Conservation (phyloP, 2,113 vertebrate species). For the Mobula hypostoma region DNA sequence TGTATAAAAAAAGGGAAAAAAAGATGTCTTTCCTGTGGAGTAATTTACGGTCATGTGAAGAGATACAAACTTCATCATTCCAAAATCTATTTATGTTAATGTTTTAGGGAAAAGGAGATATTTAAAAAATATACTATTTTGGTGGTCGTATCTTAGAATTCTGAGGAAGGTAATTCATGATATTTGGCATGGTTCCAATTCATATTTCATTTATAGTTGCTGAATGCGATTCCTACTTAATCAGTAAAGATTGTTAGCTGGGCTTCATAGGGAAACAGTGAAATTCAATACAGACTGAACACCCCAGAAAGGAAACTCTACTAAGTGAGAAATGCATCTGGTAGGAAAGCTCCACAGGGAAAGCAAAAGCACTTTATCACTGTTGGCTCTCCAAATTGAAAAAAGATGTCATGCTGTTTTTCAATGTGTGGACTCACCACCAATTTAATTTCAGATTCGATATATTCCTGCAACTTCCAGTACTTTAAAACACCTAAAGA, state of each 20-base stretch:
- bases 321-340: conserved; percentile 1
- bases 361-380: conserved; percentile 28
- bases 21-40: not conserved
- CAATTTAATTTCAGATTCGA: not conserved
- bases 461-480: not conserved
- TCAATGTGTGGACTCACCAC: not conserved
- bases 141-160: not conserved
- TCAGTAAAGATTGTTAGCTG: conserved; percentile 13
- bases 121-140: not conserved
- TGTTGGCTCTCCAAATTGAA: conserved; percentile 18
- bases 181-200: not conserved
- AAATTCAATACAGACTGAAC: conserved; percentile 20
- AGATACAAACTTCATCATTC: not conserved
- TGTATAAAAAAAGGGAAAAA: not conserved
- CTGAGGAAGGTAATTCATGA: not conserved
- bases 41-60: not conserved
- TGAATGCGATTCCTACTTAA: not conserved
- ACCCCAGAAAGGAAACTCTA: not conserved
- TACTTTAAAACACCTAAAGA: not conserved
- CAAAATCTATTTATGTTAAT: not conserved
- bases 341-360: conserved; percentile 1
- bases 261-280: not conserved
- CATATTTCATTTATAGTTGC: not conserved
- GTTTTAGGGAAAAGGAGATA: not conserved
- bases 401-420: conserved; percentile 8